phyloP scores from a whole-genome alignment of 2,797 vertebrate species.

The Nannoperca australis region DNA sequence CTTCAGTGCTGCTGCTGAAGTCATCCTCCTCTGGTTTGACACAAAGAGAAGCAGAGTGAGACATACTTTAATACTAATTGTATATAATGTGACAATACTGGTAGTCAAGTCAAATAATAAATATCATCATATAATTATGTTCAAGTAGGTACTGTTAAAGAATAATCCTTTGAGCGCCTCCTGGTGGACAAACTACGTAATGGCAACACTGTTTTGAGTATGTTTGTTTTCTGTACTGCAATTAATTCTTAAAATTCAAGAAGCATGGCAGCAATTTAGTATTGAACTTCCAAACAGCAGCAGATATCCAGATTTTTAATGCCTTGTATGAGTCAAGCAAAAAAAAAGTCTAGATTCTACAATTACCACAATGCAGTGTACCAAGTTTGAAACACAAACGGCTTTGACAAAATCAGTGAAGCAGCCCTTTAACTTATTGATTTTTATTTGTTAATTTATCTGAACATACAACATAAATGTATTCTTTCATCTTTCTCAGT shows the following conservation, averaged over 20 bases:
- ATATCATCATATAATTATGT: too few species aligned
- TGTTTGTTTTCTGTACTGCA: too few species aligned
- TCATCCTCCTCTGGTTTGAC: slow-evolving; percentile 88
- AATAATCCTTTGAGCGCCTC: too few species aligned
- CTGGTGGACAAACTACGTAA: too few species aligned
- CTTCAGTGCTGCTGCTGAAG: slow-evolving; percentile 84
- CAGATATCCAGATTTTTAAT: neutral
- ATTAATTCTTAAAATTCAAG: too few species aligned
- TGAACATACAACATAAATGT: neutral
- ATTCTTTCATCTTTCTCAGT: too few species aligned
- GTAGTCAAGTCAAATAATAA: too few species aligned
- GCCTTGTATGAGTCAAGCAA: neutral
- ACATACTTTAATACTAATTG: neutral
- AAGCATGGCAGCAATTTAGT: too few species aligned
- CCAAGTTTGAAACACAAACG: neutral
- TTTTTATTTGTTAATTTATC: neutral
- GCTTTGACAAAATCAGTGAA: neutral
- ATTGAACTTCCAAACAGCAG: neutral
- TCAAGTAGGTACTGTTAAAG: too few species aligned
- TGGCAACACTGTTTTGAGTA: too few species aligned
- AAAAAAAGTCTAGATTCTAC: neutral
- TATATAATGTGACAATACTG: too few species aligned
- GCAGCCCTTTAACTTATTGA: neutral
- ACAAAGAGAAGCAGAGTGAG: neutral
- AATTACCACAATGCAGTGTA: neutral